A percentile compares a stretch with the other conserved stretches of the same genome.
Conservation (phyloP, 2,113 vertebrate genomes). For the Candoia aspera region DNA sequence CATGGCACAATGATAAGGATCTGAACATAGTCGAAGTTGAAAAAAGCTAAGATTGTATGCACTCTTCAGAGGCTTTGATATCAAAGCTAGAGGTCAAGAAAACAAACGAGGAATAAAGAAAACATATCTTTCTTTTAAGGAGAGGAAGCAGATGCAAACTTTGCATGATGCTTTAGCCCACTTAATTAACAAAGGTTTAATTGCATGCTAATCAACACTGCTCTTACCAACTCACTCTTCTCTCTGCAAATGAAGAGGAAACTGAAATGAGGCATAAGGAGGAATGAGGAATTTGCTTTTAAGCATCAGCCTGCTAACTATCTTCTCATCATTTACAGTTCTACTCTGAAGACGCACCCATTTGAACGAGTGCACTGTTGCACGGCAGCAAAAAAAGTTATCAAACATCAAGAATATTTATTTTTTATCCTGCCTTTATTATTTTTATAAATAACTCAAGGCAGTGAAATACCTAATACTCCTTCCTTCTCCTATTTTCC, state of each 20-base stretch:
- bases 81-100: constrained; percentile 37
- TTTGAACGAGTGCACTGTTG: constrained; percentile 31
- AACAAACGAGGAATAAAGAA: constrained; percentile 56
- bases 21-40: constrained; percentile 18
- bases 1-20: constrained; percentile 42
- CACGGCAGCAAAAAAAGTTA: constrained; percentile 39
- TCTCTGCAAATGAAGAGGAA: constrained; percentile 48
- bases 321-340: constrained; percentile 25
- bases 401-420: constrained; percentile 36
- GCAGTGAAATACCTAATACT: no score
- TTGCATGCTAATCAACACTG: constrained; percentile 38
- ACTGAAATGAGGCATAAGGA: constrained; percentile 26
- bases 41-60: constrained; percentile 40
- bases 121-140: constrained; percentile 42
- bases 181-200: constrained; percentile 62
- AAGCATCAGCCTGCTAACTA: constrained; percentile 23
- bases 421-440: no score
- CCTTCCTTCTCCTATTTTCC: no score
- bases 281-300: constrained; percentile 27
- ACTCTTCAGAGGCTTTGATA: constrained; percentile 45
- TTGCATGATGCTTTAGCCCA: constrained; percentile 42
- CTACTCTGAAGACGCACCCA: constrained; percentile 28
- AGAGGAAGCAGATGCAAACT: constrained; percentile 52
- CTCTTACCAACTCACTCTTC: constrained; percentile 34
- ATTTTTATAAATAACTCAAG: no score